Percentiles rank a stretch among this genome's conserved stretches.
phyloP scores from a whole-genome alignment of 2,888 invertebrate genomes.

The Cheilosia variabilis region DNA sequence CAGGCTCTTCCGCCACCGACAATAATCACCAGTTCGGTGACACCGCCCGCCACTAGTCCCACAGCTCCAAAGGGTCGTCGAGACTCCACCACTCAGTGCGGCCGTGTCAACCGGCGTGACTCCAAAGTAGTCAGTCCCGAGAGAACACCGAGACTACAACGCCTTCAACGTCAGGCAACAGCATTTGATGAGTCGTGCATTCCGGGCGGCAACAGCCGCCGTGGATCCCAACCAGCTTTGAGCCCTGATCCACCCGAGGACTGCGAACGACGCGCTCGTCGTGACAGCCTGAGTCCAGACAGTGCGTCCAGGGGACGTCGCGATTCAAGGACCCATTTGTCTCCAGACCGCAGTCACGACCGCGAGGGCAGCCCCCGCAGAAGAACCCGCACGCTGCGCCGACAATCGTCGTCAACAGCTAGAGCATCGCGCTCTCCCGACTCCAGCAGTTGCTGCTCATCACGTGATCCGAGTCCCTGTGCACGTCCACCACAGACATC shows the following conservation, averaged over 20 bases:
- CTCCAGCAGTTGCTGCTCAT: constrained; percentile 91
- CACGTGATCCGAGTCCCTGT: constrained; percentile 92
- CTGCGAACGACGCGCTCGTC: constrained; percentile 87
- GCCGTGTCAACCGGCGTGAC: constrained; percentile 87
- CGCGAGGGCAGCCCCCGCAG: constrained; percentile 91
- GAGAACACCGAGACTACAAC: constrained; percentile 86
- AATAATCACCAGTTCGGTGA: constrained; percentile 92
- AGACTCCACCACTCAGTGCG: constrained; percentile 94
- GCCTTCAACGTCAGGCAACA: constrained; percentile 93
- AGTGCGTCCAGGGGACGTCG: constrained; percentile 91
- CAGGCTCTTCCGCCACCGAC: constrained; percentile 89
- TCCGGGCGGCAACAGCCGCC: constrained; percentile 88
- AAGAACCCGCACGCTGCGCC: constrained; percentile 89
- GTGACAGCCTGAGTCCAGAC: constrained; percentile 95
- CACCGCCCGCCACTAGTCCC: constrained; percentile 92
- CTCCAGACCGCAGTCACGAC: constrained; percentile 92
- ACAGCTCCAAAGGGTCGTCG: constrained; percentile 88
- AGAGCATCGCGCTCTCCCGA: constrained; percentile 87
- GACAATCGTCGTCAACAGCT: constrained; percentile 92
- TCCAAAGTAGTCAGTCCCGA: constrained; percentile 89
- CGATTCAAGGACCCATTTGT: constrained; percentile 91
- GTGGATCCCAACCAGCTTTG: constrained; percentile 92
- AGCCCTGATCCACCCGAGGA: constrained; percentile 92
- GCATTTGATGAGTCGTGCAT: constrained; percentile 94
- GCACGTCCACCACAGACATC: constrained; percentile 85